These are phyloP conservation scores for Sphyrna mokarran DNA, from an alignment of 2,113 vertebrate genomes.

Conservation along the genomic window DNA sequence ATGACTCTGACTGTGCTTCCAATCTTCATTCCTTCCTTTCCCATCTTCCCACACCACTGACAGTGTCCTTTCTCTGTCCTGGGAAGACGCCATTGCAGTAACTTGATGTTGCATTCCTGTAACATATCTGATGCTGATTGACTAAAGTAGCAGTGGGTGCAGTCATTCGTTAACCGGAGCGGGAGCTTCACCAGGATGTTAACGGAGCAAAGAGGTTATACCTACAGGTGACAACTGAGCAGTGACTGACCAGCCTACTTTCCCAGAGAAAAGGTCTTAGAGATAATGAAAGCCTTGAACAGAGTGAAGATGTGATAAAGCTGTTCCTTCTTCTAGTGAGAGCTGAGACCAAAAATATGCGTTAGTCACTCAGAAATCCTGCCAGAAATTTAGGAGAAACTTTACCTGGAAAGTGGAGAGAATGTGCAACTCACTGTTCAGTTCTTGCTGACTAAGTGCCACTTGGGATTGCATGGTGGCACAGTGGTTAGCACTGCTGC, in stretches of 20 bases:
- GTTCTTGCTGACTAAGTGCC: too few relatives aligned
- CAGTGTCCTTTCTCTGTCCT: background rate
- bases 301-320: too few relatives aligned
- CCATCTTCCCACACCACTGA: background rate
- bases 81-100: background rate
- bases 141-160: background rate
- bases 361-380: too few relatives aligned
- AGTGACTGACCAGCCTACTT: background rate
- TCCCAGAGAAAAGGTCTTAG: too few relatives aligned
- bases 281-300: background rate
- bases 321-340: too few relatives aligned
- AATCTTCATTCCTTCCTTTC: background rate
- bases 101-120: background rate
- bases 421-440: too few relatives aligned
- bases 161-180: background rate
- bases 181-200: background rate
- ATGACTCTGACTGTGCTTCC: background rate
- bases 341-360: too few relatives aligned
- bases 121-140: background rate
- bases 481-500: too few relatives aligned
- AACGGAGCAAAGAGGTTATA: background rate
- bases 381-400: too few relatives aligned
- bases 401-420: too few relatives aligned
- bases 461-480: too few relatives aligned
- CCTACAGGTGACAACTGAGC: background rate